Base-by-base conservation (phyloP, 1,140 invertebrate species). In the Caenorhabditis brenneri region DNA sequence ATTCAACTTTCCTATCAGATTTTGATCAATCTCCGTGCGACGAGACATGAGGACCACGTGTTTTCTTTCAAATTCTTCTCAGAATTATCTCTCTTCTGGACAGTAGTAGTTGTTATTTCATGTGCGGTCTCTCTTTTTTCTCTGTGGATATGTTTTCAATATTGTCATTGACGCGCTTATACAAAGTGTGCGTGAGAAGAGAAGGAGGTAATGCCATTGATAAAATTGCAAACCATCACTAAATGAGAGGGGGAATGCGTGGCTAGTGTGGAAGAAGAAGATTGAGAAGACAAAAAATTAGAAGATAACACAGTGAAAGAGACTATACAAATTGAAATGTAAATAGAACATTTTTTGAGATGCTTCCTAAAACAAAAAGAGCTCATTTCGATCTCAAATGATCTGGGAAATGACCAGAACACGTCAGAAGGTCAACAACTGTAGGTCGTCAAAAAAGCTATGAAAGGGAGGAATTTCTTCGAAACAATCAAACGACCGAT, bases 151-250 rank as follows among this genome's bases (percentile, higher is more conserved):
- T 55, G 10, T 27, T 51, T 51, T 51, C n/a, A 5, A n/a, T n/a
- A 27, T 55, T 55, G 22, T 33, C 29, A 22, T 65, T 10, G 36
- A 74, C 36, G 65, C 65, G 33, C 65, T 65, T 65, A 27, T 36
- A 74, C 36, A 74, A 74, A 39, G 19, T 74, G n/a, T 46, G 65
- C 36, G 65, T 74, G 65, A 74, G 65, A 74, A 22, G 36, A 27
- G 65, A n/a, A n/a, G n/a, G n/a, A n/a, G 24, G 31, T 74, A 74
- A 24, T 39, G 65, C 65, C 65, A 74, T 74, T 74, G 65, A 74
- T 74, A 74, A 74, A 46, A 74, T 74, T 74, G 65, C 65, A 74
- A 42, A 39, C n/a, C 42, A 65, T 36, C 58, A 65, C 58, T 10
- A 74, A 42, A 74, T 42, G n/a, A n/a, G n/a, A n/a, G n/a, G n/a